Percentiles rank a stretch among this genome's conserved stretches.
These are phyloP conservation scores for Drosophila kambysellisi DNA, from an alignment of 2,888 invertebrate species.

Conservation along the genomic window DNA sequence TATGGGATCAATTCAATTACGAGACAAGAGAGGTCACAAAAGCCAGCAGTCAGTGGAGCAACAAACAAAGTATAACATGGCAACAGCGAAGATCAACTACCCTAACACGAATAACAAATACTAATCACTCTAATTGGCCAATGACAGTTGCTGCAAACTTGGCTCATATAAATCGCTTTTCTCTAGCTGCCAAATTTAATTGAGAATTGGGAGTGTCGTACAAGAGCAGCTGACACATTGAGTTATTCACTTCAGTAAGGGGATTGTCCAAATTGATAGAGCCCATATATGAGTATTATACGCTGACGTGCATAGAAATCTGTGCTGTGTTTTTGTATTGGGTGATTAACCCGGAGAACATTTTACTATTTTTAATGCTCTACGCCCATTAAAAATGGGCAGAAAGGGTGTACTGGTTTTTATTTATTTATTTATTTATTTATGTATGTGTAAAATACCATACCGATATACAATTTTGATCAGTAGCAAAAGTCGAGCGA, in stretches of 20 bases:
- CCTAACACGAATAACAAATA: conserved; percentile 9
- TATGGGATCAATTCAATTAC: conserved; percentile 49
- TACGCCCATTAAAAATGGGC: neutral
- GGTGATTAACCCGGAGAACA: conserved; percentile 50
- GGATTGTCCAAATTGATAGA: neutral
- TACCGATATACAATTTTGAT: neutral
- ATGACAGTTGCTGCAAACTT: neutral
- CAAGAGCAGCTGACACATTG: conserved; percentile 5
- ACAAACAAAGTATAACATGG: neutral
- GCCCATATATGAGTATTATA: neutral
- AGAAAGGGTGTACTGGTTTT: neutral
- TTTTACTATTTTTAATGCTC: conserved; percentile 34
- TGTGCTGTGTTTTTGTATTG: conserved; percentile 16
- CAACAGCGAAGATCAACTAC: conserved; percentile 12
- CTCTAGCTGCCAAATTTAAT: neutral
- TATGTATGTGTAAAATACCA: neutral
- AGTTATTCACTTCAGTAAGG: neutral
- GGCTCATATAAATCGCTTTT: neutral
- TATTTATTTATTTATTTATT: no score
- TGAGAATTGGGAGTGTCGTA: neutral
- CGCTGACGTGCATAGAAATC: neutral
- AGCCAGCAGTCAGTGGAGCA: conserved; percentile 20
- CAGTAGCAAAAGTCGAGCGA: neutral
- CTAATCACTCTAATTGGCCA: neutral
- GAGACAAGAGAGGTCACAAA: conserved; percentile 42